phyloP scores from a whole-genome alignment of 2,888 invertebrate species.

The Pristionchus exspectatus region DNA sequence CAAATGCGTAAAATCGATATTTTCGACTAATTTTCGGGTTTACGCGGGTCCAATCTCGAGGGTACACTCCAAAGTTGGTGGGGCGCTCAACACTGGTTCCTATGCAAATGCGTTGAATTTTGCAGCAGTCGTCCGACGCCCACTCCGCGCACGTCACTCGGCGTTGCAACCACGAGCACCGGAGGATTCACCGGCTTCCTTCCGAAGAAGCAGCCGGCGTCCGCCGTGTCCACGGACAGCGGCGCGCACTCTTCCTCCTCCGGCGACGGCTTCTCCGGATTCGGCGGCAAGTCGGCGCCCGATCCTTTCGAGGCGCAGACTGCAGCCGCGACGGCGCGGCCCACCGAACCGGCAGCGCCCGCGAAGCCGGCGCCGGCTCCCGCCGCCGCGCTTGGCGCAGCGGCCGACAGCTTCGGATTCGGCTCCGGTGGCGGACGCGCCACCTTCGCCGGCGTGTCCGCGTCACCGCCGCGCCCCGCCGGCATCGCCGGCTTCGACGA shows the following conservation, averaged over 20 bases:
- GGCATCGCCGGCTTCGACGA: neutral
- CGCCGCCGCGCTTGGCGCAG: neutral
- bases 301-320: too few relatives aligned
- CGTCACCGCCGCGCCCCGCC: conserved; percentile 82
- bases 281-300: neutral
- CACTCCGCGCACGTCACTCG: neutral
- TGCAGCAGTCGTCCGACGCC: neutral
- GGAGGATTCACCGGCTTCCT: neutral
- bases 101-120: neutral
- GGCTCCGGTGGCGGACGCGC: conserved; percentile 61
- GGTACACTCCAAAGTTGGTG: too few relatives aligned
- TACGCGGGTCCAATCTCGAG: too few relatives aligned
- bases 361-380: neutral
- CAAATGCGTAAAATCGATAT: too few relatives aligned
- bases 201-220: neutral
- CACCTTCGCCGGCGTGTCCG: conserved; percentile 70
- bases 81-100: neutral
- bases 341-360: neutral
- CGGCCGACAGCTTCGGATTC: neutral
- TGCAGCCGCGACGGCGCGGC: too few relatives aligned
- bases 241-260: neutral
- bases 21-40: too few relatives aligned
- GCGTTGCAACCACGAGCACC: neutral
- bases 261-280: neutral
- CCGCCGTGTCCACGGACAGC: neutral